A percentile compares a stretch with the other conserved stretches of the same genome.
phyloP scores from a whole-genome alignment of 2,888 invertebrate species.

The Amphimallon solstitiale region DNA sequence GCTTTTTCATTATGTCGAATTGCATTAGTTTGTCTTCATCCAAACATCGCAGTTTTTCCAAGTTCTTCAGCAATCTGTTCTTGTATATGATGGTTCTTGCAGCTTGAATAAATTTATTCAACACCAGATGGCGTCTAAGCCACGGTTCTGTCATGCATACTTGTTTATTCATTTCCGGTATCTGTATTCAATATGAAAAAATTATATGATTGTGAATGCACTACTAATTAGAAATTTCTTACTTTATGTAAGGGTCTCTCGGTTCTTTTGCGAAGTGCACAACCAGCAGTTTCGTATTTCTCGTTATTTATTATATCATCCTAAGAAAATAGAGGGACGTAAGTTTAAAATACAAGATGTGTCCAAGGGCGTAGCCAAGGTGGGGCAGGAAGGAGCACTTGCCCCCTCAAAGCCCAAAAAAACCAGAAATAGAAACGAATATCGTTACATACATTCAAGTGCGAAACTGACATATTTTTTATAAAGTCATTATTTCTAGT shows the following conservation, averaged over 20 bases:
- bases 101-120: slow-evolving; percentile 55
- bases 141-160: slow-evolving; percentile 53
- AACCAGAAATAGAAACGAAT: no score
- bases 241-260: slow-evolving; percentile 46
- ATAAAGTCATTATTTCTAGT: no score
- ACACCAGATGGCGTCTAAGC: slow-evolving; percentile 53
- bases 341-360: no score
- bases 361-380: no score
- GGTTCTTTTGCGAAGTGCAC: slow-evolving; percentile 47
- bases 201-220: background rate
- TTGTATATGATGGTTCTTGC: slow-evolving; percentile 52
- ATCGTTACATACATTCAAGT: no score
- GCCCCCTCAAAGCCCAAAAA: no score
- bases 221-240: slow-evolving; percentile 38
- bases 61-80: slow-evolving; percentile 52
- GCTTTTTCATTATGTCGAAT: slow-evolving; percentile 41
- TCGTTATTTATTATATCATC: slow-evolving; percentile 21
- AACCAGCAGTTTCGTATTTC: slow-evolving; percentile 39
- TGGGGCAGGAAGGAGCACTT: no score
- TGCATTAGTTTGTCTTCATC: slow-evolving; percentile 41
- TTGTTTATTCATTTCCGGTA: background rate
- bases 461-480: no score
- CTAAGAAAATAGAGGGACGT: background rate
- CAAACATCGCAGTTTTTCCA: slow-evolving; percentile 49
- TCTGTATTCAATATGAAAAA: background rate